Base-by-base conservation (phyloP, 2,113 vertebrate genomes). In the Lasiurus cinereus region DNA sequence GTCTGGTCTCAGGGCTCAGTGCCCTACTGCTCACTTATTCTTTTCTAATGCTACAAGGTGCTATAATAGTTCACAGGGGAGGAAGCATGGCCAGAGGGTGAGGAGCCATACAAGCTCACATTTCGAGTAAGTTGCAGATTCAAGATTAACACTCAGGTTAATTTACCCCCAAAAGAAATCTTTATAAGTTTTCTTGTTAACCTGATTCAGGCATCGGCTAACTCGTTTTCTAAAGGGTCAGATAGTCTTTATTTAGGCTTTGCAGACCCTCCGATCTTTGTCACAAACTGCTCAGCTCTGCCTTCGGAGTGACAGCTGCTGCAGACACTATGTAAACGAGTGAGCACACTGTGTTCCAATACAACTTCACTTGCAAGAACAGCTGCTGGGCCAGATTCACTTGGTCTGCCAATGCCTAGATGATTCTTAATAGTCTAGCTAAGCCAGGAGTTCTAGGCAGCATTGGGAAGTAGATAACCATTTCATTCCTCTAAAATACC, bases 91-190 rank as follows among this genome's bases (percentile, higher is more conserved):
- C 27, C 70, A 36, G 70, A 72, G 19, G 33, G 33, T 77, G 52
- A 29, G 52, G 73, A 82, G 84, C 39, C 29, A 86, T 6, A 73
- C 52, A 46, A 50, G 73, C 48, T 33, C 85, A 27, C 31, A n/a
- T 13, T 11, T 59, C 46, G 14, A 29, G 27, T 43, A 78, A 52
- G 14, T 43, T 43, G 6, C 70, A 46, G 90, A 67, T 79, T 52
- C 76, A 27, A 54, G 31, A 64, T 72, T 64, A 90, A 93, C 90
- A 90, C 24, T 29, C 22, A 83, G 52, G 86, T 48, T n/a, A 78
- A 46, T 52, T 72, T 27, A 24, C 48, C 74, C 13, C 6, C 10
- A 31, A 31, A 15, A 96, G 50, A 90, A 76, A n/a, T 64, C 50
- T 33, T 74, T n/a, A 6, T 64, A 54, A 59, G 52, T 85, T 64